phyloP scores from a whole-genome alignment of 2,888 invertebrate genomes.

The Aleiodes leptofemur region DNA sequence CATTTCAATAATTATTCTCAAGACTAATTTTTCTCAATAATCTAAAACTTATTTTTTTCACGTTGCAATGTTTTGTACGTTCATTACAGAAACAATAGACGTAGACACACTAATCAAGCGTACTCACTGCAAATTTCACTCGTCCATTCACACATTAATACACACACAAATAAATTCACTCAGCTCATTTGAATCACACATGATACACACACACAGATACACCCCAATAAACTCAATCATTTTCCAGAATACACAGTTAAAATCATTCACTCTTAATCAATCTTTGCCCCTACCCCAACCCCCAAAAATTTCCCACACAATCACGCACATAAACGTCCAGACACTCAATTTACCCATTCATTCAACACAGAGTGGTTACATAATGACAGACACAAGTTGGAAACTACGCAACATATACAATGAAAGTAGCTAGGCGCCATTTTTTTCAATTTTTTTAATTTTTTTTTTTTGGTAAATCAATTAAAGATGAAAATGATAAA shows the following conservation, averaged over 20 bases:
- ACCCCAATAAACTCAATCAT: conserved; percentile 19
- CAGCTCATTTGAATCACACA: too few relatives aligned
- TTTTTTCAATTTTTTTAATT: neutral
- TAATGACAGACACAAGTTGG: conserved; percentile 76
- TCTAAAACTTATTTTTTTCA: conserved; percentile 36
- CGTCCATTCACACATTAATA: conserved; percentile 15
- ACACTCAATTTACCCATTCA: conserved; percentile 65
- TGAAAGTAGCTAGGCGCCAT: conserved; percentile 38
- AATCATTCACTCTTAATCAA: neutral
- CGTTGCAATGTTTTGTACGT: conserved; percentile 70
- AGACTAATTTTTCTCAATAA: conserved; percentile 15
- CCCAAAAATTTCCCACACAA: conserved; percentile 51
- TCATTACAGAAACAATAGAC: conserved; percentile 74
- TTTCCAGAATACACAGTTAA: conserved; percentile 27
- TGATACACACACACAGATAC: conserved; percentile 48
- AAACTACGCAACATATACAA: conserved; percentile 69
- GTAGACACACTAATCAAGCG: conserved; percentile 75
- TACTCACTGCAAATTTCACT: conserved; percentile 58
- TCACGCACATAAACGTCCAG: conserved; percentile 69
- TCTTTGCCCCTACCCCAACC: too few relatives aligned
- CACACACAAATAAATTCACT: conserved; percentile 56
- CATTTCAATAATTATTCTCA: neutral
- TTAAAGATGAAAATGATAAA: conserved; percentile 11
- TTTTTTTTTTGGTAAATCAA: conserved; percentile 21
- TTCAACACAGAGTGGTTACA: conserved; percentile 73